Evolutionary conservation across 1,140 invertebrate genomes (phyloP).

Genomic region (Sitophilus oryzae): DNA sequence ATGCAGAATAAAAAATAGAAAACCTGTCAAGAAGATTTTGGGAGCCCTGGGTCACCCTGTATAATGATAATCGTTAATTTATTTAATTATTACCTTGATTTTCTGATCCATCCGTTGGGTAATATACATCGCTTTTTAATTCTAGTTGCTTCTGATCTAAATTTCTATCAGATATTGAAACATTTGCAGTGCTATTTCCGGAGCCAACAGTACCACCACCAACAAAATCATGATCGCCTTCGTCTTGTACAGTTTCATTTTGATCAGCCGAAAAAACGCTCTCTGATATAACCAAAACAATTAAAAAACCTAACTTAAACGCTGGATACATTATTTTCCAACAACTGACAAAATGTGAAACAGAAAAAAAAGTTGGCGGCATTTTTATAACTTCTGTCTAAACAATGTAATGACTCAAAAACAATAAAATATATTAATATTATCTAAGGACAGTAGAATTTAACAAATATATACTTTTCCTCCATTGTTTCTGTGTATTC

Average conservation of each 20-base stretch:
- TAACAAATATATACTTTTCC: background rate
- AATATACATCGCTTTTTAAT: background rate
- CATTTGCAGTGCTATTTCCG: conserved; percentile 19
- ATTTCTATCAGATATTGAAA: conserved; percentile 12
- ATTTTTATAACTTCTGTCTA: conserved; percentile 1
- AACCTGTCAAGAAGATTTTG: too few species aligned
- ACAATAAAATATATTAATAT: conserved; percentile 4
- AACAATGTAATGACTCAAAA: background rate
- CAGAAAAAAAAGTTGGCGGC: background rate
- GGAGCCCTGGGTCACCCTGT: too few species aligned
- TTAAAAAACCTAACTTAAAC: background rate
- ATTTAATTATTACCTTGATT: background rate
- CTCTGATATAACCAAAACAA: background rate
- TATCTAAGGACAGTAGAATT: background rate
- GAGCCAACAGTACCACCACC: conserved; percentile 11
- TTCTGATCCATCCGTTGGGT: background rate
- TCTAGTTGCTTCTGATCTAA: background rate
- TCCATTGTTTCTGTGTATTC: background rate
- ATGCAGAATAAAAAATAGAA: too few species aligned
- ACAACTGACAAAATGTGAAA: background rate
- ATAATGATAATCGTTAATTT: background rate
- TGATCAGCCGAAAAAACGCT: background rate
- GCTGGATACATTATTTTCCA: background rate
- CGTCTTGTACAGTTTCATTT: conserved; percentile 15
- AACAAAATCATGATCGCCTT: conserved; percentile 14